These are phyloP conservation scores for Tribolium madens DNA, from an alignment of 1,140 invertebrate species.

Conservation along the genomic window DNA sequence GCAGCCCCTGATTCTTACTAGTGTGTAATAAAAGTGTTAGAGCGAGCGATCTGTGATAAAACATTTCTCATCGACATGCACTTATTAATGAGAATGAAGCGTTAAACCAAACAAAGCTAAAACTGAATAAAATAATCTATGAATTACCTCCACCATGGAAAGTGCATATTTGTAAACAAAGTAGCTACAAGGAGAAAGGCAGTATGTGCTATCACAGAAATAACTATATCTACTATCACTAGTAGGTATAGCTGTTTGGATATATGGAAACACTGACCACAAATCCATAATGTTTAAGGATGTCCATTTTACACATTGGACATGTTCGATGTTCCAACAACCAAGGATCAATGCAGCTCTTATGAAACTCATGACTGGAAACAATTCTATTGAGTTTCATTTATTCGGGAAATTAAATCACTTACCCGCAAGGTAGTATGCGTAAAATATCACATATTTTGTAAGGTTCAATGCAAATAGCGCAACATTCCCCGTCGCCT, in stretches of 20 bases:
- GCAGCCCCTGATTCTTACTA: background rate
- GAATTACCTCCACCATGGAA: constrained; percentile 49
- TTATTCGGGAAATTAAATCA: constrained; percentile 49
- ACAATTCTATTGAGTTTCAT: background rate
- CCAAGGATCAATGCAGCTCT: constrained; percentile 95
- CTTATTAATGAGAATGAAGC: background rate
- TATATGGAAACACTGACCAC: constrained; percentile 72
- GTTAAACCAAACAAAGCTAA: constrained; percentile 36
- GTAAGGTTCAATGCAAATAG: constrained; percentile 92
- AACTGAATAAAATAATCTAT: constrained; percentile 45
- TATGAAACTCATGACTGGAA: constrained; percentile 93
- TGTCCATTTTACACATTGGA: constrained; percentile 97
- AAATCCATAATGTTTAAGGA: constrained; percentile 91
- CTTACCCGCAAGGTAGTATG: constrained; percentile 89
- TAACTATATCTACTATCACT: constrained; percentile 36
- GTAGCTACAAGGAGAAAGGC: constrained; percentile 50
- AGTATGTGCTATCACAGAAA: constrained; percentile 49
- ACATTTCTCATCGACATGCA: constrained; percentile 19
- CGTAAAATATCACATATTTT: constrained; percentile 85
- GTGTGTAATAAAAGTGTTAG: constrained; percentile 10
- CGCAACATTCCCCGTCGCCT: constrained; percentile 88
- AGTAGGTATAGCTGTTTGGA: constrained; percentile 40
- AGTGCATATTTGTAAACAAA: constrained; percentile 46
- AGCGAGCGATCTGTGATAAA: constrained; percentile 2
- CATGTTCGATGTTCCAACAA: constrained; percentile 92